Evolutionary conservation across 2,113 vertebrate genomes (phyloP).

Genomic region (Zapornia atra): DNA sequence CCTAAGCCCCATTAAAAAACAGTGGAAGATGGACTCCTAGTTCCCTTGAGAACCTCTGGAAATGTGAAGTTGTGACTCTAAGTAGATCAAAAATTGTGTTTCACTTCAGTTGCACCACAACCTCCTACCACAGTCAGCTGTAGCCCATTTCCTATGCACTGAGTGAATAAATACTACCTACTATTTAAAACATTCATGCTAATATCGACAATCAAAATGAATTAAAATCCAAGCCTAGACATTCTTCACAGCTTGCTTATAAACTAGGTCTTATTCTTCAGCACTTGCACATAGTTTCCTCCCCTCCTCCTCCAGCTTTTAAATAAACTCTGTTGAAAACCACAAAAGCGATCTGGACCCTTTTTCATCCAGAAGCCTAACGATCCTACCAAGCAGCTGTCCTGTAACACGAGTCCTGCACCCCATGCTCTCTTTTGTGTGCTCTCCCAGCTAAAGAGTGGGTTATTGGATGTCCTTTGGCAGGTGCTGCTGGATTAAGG

Average conservation of each 20-base stretch:
- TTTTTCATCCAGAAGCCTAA: constrained; percentile 51
- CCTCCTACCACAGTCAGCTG: not conserved
- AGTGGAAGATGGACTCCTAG: not conserved
- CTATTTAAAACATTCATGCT: not conserved
- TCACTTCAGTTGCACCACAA: not conserved
- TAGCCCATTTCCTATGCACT: not conserved
- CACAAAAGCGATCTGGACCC: constrained; percentile 49
- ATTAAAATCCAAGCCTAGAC: not conserved
- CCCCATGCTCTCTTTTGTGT: not conserved
- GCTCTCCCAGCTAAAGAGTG: constrained; percentile 45
- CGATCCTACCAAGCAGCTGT: constrained; percentile 73
- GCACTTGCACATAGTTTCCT: not conserved
- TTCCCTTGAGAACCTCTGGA: not conserved
- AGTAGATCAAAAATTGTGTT: not conserved
- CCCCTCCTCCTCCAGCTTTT: not conserved
- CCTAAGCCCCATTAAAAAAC: not conserved
- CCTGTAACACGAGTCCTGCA: constrained; percentile 64
- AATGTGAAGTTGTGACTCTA: not conserved
- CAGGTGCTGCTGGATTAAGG: constrained; percentile 78
- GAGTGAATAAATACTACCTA: not conserved
- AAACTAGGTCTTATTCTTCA: not conserved
- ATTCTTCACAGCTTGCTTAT: not conserved
- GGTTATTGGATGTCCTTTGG: constrained; percentile 73
- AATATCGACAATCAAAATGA: not conserved
- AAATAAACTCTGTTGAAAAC: constrained; percentile 55